phyloP scores from a whole-genome alignment of 2,113 vertebrate species.

The Hirundichthys speculiger region DNA sequence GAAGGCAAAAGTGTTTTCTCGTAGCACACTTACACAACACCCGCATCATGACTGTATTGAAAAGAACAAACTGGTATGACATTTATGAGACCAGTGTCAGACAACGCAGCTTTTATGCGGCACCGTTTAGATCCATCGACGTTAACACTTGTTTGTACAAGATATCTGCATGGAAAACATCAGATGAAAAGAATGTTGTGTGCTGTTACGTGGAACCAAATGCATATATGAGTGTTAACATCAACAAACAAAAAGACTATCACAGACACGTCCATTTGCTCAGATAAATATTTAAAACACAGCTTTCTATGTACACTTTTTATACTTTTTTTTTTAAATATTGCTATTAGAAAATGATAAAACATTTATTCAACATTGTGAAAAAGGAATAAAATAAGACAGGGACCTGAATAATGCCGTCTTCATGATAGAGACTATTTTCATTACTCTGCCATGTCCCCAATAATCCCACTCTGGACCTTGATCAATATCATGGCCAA shows the following conservation, averaged over 20 bases:
- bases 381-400: conserved; percentile 66
- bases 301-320: conserved; percentile 81
- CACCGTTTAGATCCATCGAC: conserved; percentile 57
- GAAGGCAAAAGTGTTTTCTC: conserved; percentile 52
- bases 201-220: conserved; percentile 47
- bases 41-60: conserved; percentile 37
- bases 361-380: conserved; percentile 76
- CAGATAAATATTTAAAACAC: conserved; percentile 77
- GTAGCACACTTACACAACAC: conserved; percentile 52
- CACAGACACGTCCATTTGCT: conserved; percentile 77
- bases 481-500: conserved; percentile 16
- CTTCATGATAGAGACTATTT: conserved; percentile 42
- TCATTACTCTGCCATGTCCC: conserved; percentile 32
- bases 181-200: conserved; percentile 28
- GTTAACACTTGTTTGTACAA: conserved; percentile 56
- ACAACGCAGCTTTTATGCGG: conserved; percentile 70
- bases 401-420: conserved; percentile 51
- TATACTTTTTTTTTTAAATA: conserved; percentile 78
- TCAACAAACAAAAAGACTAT: conserved; percentile 70
- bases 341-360: conserved; percentile 82
- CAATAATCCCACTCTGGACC: conserved; percentile 8
- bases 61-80: conserved; percentile 52
- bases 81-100: conserved; percentile 40
- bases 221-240: conserved; percentile 69
- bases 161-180: conserved; percentile 56